Evolutionary conservation across 2,113 vertebrate genomes (phyloP), one percentile per base, ranked within the genome.

Genomic region (Tichodroma muraria): DNA sequence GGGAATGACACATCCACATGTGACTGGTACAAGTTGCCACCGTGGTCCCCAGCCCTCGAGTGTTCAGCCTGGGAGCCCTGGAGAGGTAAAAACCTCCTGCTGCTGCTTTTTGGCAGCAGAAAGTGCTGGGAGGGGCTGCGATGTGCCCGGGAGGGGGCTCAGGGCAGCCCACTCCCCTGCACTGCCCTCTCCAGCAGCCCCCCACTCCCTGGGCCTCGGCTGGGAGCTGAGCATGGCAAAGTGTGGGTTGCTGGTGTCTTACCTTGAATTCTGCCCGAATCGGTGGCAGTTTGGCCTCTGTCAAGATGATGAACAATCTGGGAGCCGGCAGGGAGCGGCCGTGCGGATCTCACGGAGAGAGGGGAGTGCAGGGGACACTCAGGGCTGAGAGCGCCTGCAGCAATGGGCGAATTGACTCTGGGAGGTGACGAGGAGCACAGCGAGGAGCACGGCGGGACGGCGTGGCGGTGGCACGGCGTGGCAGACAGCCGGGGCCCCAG

Each of bases 391-490:
- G 42, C 0, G 8, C 65, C 69, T 37, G 52, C 44, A 15, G 69
- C 50, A 18, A 14, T 4, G 38, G 27, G 38, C 0, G 9, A 16
- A 5, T 4, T 14, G 70, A 8, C 33, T 33, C 27, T 8, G 61
- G 66, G 22, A 68, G 66, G 76, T 60, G 84, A 37, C 0, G 4
- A 80, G 63, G 68, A 56, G 63, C 71, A 40, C 3, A 0, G 57
- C 9, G 6, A 49, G 54, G 56, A 65, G 47, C 60, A 54, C 3
- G 0, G 54, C 7, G 7, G 79, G 66, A n/a, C 21, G 2, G 31
- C 0, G 2, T 4, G 31, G 35, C 18, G 17, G 38, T 16, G 42
- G 9, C 61, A 42, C 6, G 5, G 60, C 0, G 2, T 1, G 45
- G 31, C 56, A 33, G 21, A 17, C 24, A 20, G 35, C 47, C 19